Percentiles rank a stretch among this genome's conserved stretches.
These are phyloP conservation scores for Oedothorax gibbosus DNA, from an alignment of 1,140 invertebrate genomes.

Conservation along the genomic window DNA sequence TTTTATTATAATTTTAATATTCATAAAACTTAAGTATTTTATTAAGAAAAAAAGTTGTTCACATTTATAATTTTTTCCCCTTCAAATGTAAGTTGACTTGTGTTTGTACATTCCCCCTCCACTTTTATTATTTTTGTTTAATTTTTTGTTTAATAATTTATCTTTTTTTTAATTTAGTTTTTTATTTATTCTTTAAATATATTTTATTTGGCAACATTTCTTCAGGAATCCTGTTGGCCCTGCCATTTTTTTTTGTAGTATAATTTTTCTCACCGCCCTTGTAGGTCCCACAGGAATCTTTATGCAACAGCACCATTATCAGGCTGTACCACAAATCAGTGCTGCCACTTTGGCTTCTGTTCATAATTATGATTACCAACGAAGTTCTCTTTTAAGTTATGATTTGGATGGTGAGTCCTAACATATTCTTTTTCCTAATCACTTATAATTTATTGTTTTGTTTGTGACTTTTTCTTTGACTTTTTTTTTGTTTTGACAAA, in stretches of 20 bases:
- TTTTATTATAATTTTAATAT: not conserved
- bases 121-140: too few species aligned
- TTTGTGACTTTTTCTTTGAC: not conserved
- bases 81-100: too few species aligned
- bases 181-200: too few species aligned
- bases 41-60: too few species aligned
- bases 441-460: not conserved
- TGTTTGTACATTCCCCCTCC: too few species aligned
- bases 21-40: not conserved
- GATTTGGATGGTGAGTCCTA: constrained; percentile 55
- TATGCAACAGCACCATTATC: constrained; percentile 94
- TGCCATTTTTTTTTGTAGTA: constrained; percentile 5
- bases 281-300: constrained; percentile 85
- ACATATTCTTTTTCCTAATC: not conserved
- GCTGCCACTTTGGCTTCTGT: constrained; percentile 61
- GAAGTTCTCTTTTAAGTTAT: constrained; percentile 45
- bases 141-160: too few species aligned
- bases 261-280: constrained; percentile 52
- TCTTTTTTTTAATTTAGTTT: too few species aligned
- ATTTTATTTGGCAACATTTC: too few species aligned
- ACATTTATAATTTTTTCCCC: too few species aligned
- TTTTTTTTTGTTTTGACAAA: not conserved
- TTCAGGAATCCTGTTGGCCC: too few species aligned
- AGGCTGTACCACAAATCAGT: constrained; percentile 70
- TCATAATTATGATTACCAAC: constrained; percentile 26